Base-by-base conservation (phyloP, 2,888 invertebrate species). In the Mythimna impura region DNA sequence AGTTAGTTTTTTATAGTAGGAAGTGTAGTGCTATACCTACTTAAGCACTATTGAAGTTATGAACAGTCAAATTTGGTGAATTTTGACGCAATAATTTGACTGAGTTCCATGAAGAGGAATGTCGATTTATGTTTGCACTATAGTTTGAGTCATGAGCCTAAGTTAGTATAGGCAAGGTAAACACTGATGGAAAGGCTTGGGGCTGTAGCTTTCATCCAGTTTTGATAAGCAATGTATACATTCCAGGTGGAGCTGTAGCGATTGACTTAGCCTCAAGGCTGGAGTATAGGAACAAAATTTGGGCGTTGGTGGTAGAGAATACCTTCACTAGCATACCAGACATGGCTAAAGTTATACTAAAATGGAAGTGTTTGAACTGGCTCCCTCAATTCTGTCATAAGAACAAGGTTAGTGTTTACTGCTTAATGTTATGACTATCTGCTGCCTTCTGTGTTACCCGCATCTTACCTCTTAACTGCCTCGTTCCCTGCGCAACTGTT, bases 261-360 rank as follows among this genome's bases (percentile, higher is more conserved):
- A 98, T 99, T 82, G 98, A 99, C 94, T 96, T 99, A 76, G 98
- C 98, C 3, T 97, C 98, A 30, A 97, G 97, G 87, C 96, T 97
- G 25, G 97, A 98, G 83, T 98, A 98, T 93, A 96, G 97, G 55
- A 97, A 97, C 86, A 98, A 97, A 95, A 97, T 99, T 78, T 98
- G 98, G 97, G 98, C 98, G 84, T 94, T 99, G 79, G 97, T 99
- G 83, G 97, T 99, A 25, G 99, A 99, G 94, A 99, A 99, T 93
- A 99, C 99, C 5, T 99, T 99, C 90, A 99, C 99, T 7, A 98
- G 98, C 91, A 98, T 99, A 93, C 99, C 99, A 50, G 98, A 98
- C 81, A 99, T 99, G 97, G 99, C 99, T 25, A 97, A 97, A 86
- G 97, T 98, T 78, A 96, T 99, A 84, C 97, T 99, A 83, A 97